Conservation (phyloP, 2,888 invertebrate species). For the Drosophila ochracea region DNA sequence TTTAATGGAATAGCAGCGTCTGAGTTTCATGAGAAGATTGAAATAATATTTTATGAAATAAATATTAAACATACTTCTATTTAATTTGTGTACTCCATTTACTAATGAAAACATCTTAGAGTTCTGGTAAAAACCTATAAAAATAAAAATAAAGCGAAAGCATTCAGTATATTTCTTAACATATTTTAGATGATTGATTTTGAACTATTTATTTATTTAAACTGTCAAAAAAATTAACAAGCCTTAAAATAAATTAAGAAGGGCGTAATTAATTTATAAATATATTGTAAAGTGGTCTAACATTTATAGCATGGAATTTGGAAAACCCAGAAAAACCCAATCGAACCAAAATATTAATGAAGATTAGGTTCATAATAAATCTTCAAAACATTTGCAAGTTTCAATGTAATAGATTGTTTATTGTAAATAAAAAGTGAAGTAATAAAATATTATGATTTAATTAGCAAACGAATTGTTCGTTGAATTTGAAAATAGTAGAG, state of each 20-base stretch:
- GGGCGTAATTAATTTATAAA: neutral
- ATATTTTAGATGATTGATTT: neutral
- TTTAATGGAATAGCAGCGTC: conserved; percentile 33
- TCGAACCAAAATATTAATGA: neutral
- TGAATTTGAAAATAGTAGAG: neutral
- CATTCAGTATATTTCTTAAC: neutral
- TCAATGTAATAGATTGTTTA: neutral
- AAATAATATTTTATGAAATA: neutral
- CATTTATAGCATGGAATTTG: neutral
- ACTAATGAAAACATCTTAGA: neutral
- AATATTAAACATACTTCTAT: neutral
- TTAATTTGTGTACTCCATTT: neutral
- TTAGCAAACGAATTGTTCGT: neutral
- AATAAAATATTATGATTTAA: neutral
- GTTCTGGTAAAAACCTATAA: neutral
- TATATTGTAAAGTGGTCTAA: neutral
- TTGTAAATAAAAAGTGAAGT: neutral
- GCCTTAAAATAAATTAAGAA: neutral
- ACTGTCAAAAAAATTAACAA: neutral
- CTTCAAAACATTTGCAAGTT: neutral
- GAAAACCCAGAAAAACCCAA: neutral
- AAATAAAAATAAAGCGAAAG: neutral
- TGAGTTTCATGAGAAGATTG: conserved; percentile 2
- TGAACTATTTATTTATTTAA: neutral
- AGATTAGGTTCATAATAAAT: neutral